Evolutionary conservation across 2,888 invertebrate species (phyloP).

Genomic region (Eilema caniola): DNA sequence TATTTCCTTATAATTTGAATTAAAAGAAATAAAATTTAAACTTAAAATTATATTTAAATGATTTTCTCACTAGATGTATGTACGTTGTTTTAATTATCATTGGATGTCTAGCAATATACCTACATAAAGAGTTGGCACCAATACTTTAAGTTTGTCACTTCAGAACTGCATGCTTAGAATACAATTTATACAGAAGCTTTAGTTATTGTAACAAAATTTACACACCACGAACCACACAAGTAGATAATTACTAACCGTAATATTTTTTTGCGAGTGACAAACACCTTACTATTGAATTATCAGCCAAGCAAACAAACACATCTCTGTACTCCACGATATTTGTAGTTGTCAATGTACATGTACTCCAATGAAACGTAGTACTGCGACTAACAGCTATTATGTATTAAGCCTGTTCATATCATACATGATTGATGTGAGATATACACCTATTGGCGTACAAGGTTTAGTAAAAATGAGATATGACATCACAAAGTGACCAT

Average conservation of each 20-base stretch:
- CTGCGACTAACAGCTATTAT: background rate
- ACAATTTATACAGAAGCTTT: too few species aligned
- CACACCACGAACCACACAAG: background rate
- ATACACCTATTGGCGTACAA: background rate
- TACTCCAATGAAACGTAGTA: background rate
- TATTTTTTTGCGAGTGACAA: background rate
- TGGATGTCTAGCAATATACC: background rate
- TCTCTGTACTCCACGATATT: background rate
- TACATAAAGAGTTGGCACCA: background rate
- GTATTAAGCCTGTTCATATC: background rate
- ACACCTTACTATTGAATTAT: background rate
- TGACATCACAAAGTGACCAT: background rate
- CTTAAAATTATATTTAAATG: too few species aligned
- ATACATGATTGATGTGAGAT: background rate
- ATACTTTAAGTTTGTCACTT: background rate
- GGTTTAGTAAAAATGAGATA: background rate
- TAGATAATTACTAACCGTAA: background rate
- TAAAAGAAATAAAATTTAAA: background rate
- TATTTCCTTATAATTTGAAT: background rate
- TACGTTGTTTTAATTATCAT: too few species aligned
- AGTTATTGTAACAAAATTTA: too few species aligned
- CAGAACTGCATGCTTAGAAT: background rate
- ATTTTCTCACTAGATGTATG: too few species aligned
- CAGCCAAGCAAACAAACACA: background rate
- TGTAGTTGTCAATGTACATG: background rate